Conservation (phyloP, 2,113 vertebrate genomes). For the Cryptomyrus ogoouensis region DNA sequence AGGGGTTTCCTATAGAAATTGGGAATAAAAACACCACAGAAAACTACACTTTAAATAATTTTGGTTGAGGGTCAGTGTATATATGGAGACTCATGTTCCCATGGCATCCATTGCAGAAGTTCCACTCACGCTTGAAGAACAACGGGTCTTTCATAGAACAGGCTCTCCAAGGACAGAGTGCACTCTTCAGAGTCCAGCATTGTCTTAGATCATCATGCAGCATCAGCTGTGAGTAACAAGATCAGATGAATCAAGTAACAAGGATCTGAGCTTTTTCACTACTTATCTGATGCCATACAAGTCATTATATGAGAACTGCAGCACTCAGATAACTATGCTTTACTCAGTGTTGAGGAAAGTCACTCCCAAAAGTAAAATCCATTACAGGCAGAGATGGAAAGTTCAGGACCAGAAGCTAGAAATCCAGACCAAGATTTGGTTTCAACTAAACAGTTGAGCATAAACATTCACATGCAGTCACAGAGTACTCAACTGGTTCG, state of each 20-base stretch:
- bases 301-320: background rate
- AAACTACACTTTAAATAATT: constrained; percentile 4
- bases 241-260: background rate
- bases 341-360: background rate
- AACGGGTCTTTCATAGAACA: constrained; percentile 74
- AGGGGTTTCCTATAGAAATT: constrained; percentile 54
- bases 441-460: background rate
- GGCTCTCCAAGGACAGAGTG: constrained; percentile 63
- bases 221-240: background rate
- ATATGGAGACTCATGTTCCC: background rate
- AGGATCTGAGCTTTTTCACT: background rate
- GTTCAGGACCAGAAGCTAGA: background rate
- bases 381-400: background rate
- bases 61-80: constrained; percentile 26
- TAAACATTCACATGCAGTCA: background rate
- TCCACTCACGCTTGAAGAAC: constrained; percentile 69
- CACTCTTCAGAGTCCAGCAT: constrained; percentile 65
- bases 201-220: constrained; percentile 29
- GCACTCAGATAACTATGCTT: background rate
- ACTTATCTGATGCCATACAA: background rate
- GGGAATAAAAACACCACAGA: background rate
- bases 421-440: background rate
- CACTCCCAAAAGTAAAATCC: background rate
- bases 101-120: constrained; percentile 18
- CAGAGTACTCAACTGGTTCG: background rate